These are phyloP conservation scores for Brachionus sp. DNA, from an alignment of 1,140 invertebrate species.

Conservation along the genomic window DNA sequence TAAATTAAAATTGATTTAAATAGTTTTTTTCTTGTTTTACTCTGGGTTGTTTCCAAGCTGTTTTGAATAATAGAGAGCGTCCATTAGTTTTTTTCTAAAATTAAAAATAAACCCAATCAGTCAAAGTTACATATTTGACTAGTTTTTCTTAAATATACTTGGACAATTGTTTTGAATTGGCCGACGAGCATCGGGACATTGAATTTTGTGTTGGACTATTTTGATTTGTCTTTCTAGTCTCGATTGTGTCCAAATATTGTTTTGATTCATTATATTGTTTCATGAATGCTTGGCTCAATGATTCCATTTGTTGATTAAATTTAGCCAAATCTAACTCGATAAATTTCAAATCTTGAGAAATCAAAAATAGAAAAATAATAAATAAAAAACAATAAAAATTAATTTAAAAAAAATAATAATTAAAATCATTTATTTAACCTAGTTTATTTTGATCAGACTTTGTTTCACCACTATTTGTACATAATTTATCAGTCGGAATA, in stretches of 20 bases:
- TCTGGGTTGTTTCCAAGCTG: conserved; percentile 20
- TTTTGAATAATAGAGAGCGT: conserved; percentile 31
- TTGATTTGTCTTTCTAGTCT: background rate
- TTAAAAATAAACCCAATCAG: background rate
- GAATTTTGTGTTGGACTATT: background rate
- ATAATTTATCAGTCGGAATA: background rate
- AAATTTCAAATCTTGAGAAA: background rate
- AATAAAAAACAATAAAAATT: background rate
- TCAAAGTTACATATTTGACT: background rate
- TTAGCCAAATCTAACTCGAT: conserved; percentile 3
- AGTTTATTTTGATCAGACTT: background rate
- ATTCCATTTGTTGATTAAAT: background rate
- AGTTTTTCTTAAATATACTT: background rate
- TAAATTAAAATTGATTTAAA: background rate
- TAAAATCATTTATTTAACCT: conserved; percentile 14
- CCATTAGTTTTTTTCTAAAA: conserved; percentile 1
- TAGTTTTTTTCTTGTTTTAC: background rate
- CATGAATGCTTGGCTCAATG: background rate
- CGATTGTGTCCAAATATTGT: conserved; percentile 20
- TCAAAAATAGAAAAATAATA: background rate
- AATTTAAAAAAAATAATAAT: background rate
- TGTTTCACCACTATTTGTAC: background rate
- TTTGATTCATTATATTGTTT: conserved; percentile 9
- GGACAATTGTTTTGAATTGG: background rate
- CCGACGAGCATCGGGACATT: background rate